phyloP scores from a whole-genome alignment of 2,113 vertebrate genomes.

The Heterocephalus glaber region DNA sequence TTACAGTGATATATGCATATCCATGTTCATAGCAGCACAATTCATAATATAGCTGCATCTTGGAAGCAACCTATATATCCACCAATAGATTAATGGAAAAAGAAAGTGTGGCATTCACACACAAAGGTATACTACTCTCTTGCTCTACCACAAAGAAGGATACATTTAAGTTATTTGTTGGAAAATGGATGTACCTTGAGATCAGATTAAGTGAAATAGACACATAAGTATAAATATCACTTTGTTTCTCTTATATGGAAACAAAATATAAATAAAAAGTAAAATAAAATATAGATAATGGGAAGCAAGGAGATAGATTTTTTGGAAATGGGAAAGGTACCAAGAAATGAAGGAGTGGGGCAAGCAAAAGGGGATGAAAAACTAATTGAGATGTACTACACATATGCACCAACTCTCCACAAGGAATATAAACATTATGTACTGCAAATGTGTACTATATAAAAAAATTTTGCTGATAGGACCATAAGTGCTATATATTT shows the following conservation, averaged over 20 bases:
- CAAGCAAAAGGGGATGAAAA: not conserved
- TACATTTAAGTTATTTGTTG: not conserved
- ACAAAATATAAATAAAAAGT: not conserved
- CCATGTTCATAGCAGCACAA: not conserved
- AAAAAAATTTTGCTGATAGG: not conserved
- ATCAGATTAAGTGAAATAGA: not conserved
- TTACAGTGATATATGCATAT: not conserved
- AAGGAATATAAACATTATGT: not conserved
- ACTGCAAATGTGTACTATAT: not conserved
- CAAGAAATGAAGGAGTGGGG: not conserved
- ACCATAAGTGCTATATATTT: not conserved
- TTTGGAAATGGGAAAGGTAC: not conserved
- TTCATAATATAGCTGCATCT: not conserved
- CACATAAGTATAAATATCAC: not conserved
- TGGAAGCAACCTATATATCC: not conserved
- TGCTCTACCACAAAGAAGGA: not conserved
- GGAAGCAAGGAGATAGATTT: not conserved
- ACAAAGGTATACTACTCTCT: no score
- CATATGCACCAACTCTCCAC: not conserved
- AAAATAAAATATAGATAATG: not conserved
- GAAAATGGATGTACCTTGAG: not conserved
- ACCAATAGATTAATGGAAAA: not conserved
- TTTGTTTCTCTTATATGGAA: not conserved
- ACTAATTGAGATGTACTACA: not conserved
- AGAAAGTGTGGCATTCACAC: not conserved